Percentiles rank a stretch among this genome's conserved stretches.
Conservation (phyloP, 2,797 vertebrate genomes). For the Sparus aurata region DNA sequence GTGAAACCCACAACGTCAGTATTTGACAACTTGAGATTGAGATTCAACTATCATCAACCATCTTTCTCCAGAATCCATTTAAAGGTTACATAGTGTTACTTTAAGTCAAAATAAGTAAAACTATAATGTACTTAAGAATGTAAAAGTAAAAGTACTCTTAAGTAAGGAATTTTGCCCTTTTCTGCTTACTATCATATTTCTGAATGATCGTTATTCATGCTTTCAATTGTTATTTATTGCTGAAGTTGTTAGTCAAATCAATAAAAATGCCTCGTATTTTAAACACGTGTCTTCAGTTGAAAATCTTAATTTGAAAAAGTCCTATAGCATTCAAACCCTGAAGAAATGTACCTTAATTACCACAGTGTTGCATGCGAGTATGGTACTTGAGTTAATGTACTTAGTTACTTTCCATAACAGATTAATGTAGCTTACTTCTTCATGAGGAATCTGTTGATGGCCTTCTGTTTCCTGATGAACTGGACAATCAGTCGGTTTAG, state of each 20-base stretch:
- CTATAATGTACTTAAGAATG: too few species aligned
- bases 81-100: too few species aligned
- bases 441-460: conserved; percentile 99
- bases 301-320: background rate
- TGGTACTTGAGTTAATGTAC: background rate
- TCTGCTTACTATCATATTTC: too few species aligned
- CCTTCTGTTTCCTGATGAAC: conserved; percentile 97
- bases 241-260: background rate
- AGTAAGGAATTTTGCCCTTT: too few species aligned
- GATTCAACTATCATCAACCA: too few species aligned
- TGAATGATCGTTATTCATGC: too few species aligned
- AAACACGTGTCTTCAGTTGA: background rate
- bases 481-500: conserved; percentile 96
- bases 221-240: too few species aligned
- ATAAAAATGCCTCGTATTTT: background rate
- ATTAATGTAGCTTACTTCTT: conserved; percentile 91
- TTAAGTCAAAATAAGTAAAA: too few species aligned
- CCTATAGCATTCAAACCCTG: background rate
- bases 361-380: background rate
- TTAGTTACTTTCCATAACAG: background rate
- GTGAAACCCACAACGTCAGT: too few species aligned
- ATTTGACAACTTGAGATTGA: too few species aligned
- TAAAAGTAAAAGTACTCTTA: too few species aligned
- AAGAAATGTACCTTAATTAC: background rate
- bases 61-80: too few species aligned